phyloP scores from a whole-genome alignment of 2,797 vertebrate genomes.

The Delichon dasypus region DNA sequence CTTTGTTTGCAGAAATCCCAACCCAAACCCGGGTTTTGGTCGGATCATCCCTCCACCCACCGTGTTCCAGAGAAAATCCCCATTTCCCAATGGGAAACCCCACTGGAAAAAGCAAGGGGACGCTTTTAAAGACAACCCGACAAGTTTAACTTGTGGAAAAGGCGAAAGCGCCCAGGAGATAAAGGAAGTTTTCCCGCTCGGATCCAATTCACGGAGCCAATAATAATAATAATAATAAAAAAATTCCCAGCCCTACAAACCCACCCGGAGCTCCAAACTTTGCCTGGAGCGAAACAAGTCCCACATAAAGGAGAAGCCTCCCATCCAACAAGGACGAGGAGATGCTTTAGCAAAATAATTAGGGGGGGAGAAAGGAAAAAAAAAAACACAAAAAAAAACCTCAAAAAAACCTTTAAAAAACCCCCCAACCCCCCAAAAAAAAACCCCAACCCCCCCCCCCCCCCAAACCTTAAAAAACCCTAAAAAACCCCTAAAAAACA shows the following conservation, averaged over 20 bases:
- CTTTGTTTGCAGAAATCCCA: not conserved
- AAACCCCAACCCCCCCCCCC: no score
- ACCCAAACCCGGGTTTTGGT: not conserved
- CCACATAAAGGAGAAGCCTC: not conserved
- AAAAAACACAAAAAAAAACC: no score
- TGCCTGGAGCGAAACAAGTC: not conserved
- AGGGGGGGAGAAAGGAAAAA: fast-evolving
- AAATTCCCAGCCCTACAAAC: fast-evolving
- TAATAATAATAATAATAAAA: no score
- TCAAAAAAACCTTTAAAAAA: no score
- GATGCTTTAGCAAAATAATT: not conserved
- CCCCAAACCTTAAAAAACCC: no score
- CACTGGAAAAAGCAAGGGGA: fast-evolving
- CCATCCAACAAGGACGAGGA: not conserved
- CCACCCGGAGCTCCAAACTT: not conserved
- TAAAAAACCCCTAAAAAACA: no score
- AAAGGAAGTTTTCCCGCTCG: not conserved
- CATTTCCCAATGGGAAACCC: not conserved
- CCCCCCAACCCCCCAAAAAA: no score
- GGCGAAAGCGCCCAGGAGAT: not conserved
- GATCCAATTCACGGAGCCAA: not conserved
- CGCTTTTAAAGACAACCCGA: not conserved
- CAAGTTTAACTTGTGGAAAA: not conserved
- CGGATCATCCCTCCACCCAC: not conserved
- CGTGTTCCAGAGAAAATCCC: not conserved